Evolutionary conservation across 2,797 vertebrate genomes (phyloP).

Genomic region (Cyprinella venusta): DNA sequence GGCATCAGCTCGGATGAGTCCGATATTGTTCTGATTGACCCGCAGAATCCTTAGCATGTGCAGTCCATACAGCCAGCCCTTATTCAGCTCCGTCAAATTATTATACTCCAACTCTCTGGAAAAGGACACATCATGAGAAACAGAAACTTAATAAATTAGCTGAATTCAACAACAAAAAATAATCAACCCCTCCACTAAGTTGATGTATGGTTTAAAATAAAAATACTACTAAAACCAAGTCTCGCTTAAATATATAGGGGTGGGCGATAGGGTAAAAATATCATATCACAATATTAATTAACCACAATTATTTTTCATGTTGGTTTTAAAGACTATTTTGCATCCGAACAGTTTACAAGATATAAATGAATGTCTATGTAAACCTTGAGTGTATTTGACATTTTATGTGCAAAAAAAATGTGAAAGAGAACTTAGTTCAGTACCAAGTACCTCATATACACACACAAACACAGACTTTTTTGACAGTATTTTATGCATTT

Average conservation of each 20-base stretch:
- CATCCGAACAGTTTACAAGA: too few relatives aligned
- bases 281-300: too few relatives aligned
- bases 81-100: constrained; percentile 95
- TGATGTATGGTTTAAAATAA: background rate
- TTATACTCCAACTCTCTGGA: constrained; percentile 94
- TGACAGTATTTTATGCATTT: background rate
- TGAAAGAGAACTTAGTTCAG: too few relatives aligned
- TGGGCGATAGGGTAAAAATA: background rate
- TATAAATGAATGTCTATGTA: too few relatives aligned
- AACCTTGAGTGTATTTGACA: too few relatives aligned
- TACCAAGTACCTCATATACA: too few relatives aligned
- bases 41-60: constrained; percentile 88
- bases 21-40: constrained; percentile 89
- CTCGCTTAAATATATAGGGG: background rate
- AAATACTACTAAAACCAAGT: background rate
- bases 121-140: constrained; percentile 41
- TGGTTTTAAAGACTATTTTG: too few relatives aligned
- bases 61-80: constrained; percentile 96
- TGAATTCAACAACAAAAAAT: background rate
- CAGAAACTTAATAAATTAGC: background rate
- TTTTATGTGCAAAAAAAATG: too few relatives aligned
- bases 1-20: constrained; percentile 89
- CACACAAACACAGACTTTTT: background rate
- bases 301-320: too few relatives aligned
- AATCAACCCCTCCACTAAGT: background rate